Conservation (phyloP, 2,888 invertebrate species). For the Calameuta idolon region DNA sequence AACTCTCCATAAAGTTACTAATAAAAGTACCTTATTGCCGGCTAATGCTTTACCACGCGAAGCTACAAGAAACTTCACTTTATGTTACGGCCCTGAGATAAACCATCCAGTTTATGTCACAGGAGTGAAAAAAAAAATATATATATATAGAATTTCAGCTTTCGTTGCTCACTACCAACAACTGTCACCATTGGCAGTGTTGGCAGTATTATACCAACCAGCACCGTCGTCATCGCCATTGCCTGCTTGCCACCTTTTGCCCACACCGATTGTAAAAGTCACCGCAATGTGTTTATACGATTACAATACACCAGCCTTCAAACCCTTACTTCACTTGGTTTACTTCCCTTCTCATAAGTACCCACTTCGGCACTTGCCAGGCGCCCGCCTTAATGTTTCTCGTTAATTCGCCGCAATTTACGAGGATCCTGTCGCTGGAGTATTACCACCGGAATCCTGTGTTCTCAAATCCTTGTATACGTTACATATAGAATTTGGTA, state of each 20-base stretch:
- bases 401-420: slow-evolving; percentile 7
- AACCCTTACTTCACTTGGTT: slow-evolving; percentile 7
- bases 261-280: slow-evolving; percentile 13
- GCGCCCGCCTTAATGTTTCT: not conserved
- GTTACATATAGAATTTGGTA: not conserved
- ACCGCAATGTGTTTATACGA: slow-evolving; percentile 5
- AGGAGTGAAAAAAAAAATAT: not conserved
- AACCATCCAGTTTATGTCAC: slow-evolving; percentile 22
- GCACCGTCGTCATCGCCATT: not conserved
- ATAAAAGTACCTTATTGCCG: slow-evolving; percentile 27
- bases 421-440: not conserved
- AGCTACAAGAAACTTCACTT: slow-evolving; percentile 27
- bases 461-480: not conserved
- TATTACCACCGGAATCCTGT: not conserved
- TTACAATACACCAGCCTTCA: not conserved
- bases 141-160: not conserved
- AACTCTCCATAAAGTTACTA: slow-evolving; percentile 28
- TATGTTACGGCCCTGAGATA: slow-evolving; percentile 19
- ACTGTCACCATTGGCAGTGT: not conserved
- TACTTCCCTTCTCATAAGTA: slow-evolving; percentile 3
- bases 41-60: slow-evolving; percentile 27
- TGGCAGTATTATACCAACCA: not conserved
- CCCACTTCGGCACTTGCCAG: not conserved
- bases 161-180: not conserved
- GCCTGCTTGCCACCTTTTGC: not conserved